phyloP scores from a whole-genome alignment of 2,797 vertebrate species.

The Bucorvus abyssinicus region DNA sequence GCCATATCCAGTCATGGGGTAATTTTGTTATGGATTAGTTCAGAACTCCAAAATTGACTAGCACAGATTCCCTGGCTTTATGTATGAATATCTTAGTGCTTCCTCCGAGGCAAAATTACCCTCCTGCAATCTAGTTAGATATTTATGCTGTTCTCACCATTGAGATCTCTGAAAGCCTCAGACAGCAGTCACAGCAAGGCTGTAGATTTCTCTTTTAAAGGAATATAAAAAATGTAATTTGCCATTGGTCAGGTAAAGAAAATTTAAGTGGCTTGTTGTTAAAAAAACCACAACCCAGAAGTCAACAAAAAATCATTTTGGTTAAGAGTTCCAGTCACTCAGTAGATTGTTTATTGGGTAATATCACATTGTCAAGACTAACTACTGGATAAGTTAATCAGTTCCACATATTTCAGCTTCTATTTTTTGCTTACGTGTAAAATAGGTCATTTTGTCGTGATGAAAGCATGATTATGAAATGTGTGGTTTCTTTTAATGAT shows the following conservation, averaged over 20 bases:
- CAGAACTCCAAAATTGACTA: background rate
- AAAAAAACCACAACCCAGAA: background rate
- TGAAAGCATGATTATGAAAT: background rate
- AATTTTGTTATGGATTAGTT: constrained; percentile 14
- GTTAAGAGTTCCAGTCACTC: background rate
- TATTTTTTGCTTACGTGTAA: background rate
- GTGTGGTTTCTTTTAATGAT: background rate
- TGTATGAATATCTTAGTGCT: background rate
- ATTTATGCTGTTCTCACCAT: background rate
- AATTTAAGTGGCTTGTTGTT: background rate
- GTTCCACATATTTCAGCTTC: constrained; percentile 37
- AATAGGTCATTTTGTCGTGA: background rate
- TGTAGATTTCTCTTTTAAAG: background rate
- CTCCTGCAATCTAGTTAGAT: background rate
- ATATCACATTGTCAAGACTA: background rate
- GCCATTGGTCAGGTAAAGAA: background rate
- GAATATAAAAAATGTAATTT: background rate
- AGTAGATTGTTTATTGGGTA: background rate
- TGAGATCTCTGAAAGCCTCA: background rate
- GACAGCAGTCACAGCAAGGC: background rate
- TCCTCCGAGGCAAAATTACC: background rate
- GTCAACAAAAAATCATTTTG: background rate
- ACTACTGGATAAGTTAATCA: background rate
- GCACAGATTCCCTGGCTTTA: background rate
- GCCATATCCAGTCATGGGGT: background rate